Evolutionary conservation across 2,797 vertebrate genomes (phyloP), one percentile per base, ranked within the genome.

Genomic region (Chaetodon trifasciatus): DNA sequence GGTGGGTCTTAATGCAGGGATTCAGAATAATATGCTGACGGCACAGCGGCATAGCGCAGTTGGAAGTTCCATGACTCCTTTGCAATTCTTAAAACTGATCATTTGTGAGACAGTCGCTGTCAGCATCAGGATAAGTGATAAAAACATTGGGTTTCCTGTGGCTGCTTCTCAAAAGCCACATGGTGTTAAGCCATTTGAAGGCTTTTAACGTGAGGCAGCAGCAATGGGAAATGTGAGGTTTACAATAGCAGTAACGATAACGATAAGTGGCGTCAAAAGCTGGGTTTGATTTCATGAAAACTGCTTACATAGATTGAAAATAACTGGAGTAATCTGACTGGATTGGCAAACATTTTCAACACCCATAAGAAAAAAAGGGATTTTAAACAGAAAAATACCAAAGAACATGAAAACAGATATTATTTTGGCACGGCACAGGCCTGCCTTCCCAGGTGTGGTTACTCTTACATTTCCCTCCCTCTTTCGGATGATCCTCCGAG

Each of bases 401-500:
- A 21, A 65, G 19, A 16, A 49, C 8, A 10, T 17, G 6, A 39
- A 23, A 70, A 81, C 61, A 6, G 12, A 42, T 52, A 17, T 55
- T 61, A n/a, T 65, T 70, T 79, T 72, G 24, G 44, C 17, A 11
- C 8, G 8, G 61, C 56, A 46, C 55, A 23, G 57, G 17, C 46
- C 23, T 21, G 50, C 39, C 57, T 69, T 44, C 63, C 68, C 61
- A 79, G 79, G 79, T 88, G 70, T 49, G 62, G 63, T 46, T 73
- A 44, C 68, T 80, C 37, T 70, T 49, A 79, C 60, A 70, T 79
- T 69, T 76, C 13, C 58, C 16, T 60, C 52, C 55, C 39, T 74
- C 46, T 78, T 72, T 68, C 24, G 13, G 39, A 81, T 69, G 82
- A 84, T 88, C 69, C 49, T 73, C 55, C 53, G 28, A 78, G 23